phyloP scores from a whole-genome alignment of 2,888 invertebrate species.

The Drosophila villosipedis region DNA sequence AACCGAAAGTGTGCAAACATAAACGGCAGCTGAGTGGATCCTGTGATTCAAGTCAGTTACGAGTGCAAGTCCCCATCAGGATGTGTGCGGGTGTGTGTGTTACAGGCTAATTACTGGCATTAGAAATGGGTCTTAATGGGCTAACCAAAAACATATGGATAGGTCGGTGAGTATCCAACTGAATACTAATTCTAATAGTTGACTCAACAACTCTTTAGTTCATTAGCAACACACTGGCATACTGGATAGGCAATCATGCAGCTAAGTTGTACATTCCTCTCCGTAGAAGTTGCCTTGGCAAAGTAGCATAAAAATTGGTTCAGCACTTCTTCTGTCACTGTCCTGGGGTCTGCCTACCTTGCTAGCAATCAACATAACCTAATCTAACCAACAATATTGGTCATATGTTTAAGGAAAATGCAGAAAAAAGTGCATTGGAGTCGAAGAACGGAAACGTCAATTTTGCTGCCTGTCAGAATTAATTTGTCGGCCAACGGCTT shows the following conservation, averaged over 20 bases:
- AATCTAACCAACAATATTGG: not conserved
- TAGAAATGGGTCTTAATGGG: slow-evolving; percentile 43
- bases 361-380: not conserved
- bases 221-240: not conserved
- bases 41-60: slow-evolving; percentile 27
- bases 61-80: not conserved
- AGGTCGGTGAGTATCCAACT: slow-evolving; percentile 10
- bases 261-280: not conserved
- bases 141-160: slow-evolving; percentile 27
- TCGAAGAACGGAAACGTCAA: not conserved
- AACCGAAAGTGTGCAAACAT: slow-evolving; percentile 35
- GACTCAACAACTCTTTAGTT: slow-evolving; percentile 19
- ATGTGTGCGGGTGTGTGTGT: slow-evolving; percentile 7
- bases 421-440: not conserved
- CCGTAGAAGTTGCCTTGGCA: not conserved
- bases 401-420: not conserved
- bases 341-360: not conserved
- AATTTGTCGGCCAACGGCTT: slow-evolving; percentile 39
- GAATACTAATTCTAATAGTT: slow-evolving; percentile 4
- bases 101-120: slow-evolving; percentile 55
- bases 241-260: not conserved
- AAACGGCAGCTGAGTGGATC: slow-evolving; percentile 33
- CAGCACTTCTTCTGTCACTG: not conserved
- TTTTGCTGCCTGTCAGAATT: slow-evolving; percentile 11
- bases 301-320: too few species aligned